phyloP scores from a whole-genome alignment of 2,888 invertebrate species.

The Caenorhabditis sinica region DNA sequence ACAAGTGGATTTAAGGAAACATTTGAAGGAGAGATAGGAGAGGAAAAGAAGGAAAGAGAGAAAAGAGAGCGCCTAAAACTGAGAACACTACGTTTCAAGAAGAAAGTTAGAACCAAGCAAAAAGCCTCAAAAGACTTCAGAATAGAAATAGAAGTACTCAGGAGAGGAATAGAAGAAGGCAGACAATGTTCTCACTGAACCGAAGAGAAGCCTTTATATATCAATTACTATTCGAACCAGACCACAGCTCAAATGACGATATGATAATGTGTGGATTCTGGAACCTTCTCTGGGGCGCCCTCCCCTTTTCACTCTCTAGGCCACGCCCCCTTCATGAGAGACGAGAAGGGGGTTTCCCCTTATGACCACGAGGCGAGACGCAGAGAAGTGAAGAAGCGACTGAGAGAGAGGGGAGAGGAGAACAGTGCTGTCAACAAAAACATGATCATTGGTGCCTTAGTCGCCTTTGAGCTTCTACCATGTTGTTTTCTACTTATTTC shows the following conservation, averaged over 20 bases:
- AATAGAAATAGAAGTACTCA: neutral
- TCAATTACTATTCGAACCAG: neutral
- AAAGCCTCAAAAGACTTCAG: neutral
- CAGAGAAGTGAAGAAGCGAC: slow-evolving; percentile 23
- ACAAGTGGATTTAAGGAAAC: neutral
- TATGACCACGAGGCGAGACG: slow-evolving; percentile 39
- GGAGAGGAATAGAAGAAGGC: neutral
- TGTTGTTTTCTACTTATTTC: slow-evolving; percentile 41
- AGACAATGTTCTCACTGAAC: neutral
- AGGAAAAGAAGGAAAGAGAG: neutral
- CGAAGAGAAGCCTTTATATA: slow-evolving; percentile 23
- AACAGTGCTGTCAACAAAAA: slow-evolving; percentile 36
- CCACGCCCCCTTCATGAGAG: slow-evolving; percentile 15
- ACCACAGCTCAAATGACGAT: slow-evolving; percentile 30
- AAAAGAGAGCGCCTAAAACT: neutral
- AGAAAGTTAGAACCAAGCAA: neutral
- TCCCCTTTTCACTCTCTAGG: neutral
- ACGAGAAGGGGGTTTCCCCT: slow-evolving; percentile 37
- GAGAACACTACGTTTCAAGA: neutral
- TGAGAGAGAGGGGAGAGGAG: neutral
- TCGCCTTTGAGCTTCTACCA: slow-evolving; percentile 36
- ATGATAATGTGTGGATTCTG: slow-evolving; percentile 11
- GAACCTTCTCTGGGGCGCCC: slow-evolving; percentile 26
- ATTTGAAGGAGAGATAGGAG: neutral
- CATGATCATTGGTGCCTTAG: slow-evolving; percentile 56